Evolutionary conservation across 2,797 vertebrate species (phyloP).

Genomic region (Neopelma chrysocephalum): DNA sequence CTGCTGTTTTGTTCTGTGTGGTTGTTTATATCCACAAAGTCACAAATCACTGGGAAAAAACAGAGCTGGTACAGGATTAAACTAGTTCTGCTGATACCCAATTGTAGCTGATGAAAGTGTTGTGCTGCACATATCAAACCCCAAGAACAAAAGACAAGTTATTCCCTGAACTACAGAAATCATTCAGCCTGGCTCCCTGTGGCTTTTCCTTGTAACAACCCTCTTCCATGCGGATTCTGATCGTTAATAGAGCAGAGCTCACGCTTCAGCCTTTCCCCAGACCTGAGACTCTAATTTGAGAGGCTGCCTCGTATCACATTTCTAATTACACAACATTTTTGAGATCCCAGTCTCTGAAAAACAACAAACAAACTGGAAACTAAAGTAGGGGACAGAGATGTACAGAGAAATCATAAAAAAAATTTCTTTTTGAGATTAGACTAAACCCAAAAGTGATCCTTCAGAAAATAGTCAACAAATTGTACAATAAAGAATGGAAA

Average conservation of each 20-base stretch:
- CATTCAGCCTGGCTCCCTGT: not conserved
- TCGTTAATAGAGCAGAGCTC: not conserved
- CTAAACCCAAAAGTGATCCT: not conserved
- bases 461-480: not conserved
- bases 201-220: not conserved
- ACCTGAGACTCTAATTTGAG: not conserved
- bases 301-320: not conserved
- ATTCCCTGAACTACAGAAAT: not conserved
- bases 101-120: not conserved
- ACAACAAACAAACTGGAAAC: not conserved
- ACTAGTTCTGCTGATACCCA: not conserved
- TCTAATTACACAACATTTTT: not conserved
- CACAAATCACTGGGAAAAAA: not conserved
- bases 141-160: not conserved
- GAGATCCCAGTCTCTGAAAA: not conserved
- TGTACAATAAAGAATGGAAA: not conserved
- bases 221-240: not conserved
- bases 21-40: not conserved
- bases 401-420: not conserved
- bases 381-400: not conserved
- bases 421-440: not conserved
- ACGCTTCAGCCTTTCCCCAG: not conserved
- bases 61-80: not conserved
- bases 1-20: not conserved
- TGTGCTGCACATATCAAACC: not conserved